Base-by-base conservation (phyloP, 2,797 vertebrate species). In the Arrhamphus sclerolepis region DNA sequence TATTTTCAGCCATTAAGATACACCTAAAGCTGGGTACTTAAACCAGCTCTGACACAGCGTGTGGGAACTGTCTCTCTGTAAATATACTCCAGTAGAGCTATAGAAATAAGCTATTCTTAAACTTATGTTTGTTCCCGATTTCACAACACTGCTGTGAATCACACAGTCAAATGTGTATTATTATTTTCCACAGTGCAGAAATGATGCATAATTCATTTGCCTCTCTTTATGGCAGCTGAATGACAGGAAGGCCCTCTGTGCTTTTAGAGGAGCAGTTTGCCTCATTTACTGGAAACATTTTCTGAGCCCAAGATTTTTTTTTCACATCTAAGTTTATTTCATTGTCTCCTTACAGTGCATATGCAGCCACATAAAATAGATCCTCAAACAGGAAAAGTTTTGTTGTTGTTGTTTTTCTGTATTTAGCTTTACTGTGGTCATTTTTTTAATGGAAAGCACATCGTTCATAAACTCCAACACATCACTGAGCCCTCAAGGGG, bases 201-300 rank as follows among this genome's bases (percentile, higher is more conserved):
- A 64, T 28, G 1, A 66, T 84, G 68, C 63, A 70, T 81, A 46
- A 83, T 82, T 80, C 51, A 87, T 70, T 61, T 52, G 14, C 44
- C 18, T 58, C 5, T 59, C 22, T 82, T 54, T 81, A 52, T 65
- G 57, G 54, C 53, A 7, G 56, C 69, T 58, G 48, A 78, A 61
- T 17, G 16, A 68, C 77, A 57, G 69, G 55, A 83, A 85, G 68
- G 56, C 66, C 60, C 62, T 43, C n/a, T 9, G n/a, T 34, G 46
- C 58, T 70, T 74, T 76, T 26, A 52, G 31, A 40, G 6, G 14
- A 4, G 13, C 20, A 74, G 63, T 41, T 26, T 42, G 46, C 5
- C 29, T 48, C 51, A 1, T 57, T 82, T 72, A 70, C 72, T 53
- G 61, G 56, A 78, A 83, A 53, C 19, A 9, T 39, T 60, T 59